phyloP scores from a whole-genome alignment of 2,113 vertebrate species.

The Pteropus alecto region DNA sequence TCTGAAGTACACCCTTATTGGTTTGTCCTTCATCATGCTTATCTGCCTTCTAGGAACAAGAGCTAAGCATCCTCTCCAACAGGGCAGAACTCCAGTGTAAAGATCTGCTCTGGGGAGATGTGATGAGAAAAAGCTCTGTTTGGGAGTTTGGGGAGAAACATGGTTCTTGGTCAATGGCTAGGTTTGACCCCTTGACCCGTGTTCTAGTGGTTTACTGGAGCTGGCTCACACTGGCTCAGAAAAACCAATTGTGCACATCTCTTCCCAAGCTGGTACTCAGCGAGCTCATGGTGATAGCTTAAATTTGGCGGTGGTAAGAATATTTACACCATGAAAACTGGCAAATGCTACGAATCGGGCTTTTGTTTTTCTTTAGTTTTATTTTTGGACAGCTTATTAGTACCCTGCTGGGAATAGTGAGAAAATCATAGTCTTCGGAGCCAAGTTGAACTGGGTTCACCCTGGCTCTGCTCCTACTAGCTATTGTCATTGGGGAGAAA shows the following conservation, averaged over 20 bases:
- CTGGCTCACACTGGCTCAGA: not conserved
- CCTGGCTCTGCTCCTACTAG: not conserved
- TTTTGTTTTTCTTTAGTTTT: not conserved
- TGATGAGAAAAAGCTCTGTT: not conserved
- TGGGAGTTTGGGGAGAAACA: not conserved
- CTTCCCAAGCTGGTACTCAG: not conserved
- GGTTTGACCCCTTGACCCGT: not conserved
- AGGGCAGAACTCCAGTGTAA: not conserved
- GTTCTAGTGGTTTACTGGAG: not conserved
- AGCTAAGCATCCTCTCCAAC: not conserved
- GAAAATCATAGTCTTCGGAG: not conserved
- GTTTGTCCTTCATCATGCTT: not conserved
- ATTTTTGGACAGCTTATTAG: not conserved
- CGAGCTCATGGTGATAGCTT: not conserved
- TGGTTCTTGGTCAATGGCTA: not conserved
- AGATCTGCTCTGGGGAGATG: not conserved
- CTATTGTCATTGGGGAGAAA: not conserved
- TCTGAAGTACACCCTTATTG: not conserved
- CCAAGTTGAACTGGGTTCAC: not conserved
- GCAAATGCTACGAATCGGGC: not conserved
- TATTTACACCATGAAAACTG: not conserved
- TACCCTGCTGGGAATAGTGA: not conserved
- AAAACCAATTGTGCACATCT: not conserved
- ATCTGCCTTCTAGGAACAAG: not conserved
- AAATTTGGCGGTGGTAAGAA: not conserved